A percentile compares a stretch with the other conserved stretches of the same genome.
Conservation (phyloP, 2,113 vertebrate species). For the Anas platyrhynchos region DNA sequence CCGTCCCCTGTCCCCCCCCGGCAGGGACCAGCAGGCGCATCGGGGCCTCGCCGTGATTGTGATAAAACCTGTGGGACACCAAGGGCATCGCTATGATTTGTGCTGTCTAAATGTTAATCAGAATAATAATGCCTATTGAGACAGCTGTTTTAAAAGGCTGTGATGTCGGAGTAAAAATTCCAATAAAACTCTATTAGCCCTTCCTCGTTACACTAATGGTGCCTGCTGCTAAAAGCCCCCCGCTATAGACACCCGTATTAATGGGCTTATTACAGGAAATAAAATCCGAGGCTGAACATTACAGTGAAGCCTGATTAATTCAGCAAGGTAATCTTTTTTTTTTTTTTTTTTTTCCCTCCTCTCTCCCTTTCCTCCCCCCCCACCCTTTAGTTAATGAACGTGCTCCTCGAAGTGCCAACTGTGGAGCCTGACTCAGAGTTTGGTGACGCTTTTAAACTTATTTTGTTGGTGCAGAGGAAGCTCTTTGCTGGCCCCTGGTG, state of each 20-base stretch:
- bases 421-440: not conserved
- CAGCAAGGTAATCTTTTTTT: constrained; percentile 62
- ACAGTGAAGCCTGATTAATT: constrained; percentile 71
- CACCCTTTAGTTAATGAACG: constrained; percentile 58
- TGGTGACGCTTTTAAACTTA: constrained; percentile 27
- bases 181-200: constrained; percentile 76
- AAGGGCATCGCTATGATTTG: constrained; percentile 68
- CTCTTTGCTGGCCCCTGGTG: rapidly evolving
- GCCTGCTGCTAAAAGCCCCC: constrained; percentile 69
- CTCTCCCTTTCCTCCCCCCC: not conserved
- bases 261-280: constrained; percentile 78
- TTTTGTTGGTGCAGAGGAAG: constrained; percentile 11
- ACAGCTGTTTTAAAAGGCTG: constrained; percentile 74
- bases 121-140: constrained; percentile 76
- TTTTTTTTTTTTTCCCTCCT: not conserved
- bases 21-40: not conserved
- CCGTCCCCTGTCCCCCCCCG: not conserved
- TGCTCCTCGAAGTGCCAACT: constrained; percentile 50
- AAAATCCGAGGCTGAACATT: constrained; percentile 71
- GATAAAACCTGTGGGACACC: constrained; percentile 49
- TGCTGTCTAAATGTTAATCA: constrained; percentile 75
- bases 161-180: constrained; percentile 66
- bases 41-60: constrained; percentile 22
- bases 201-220: constrained; percentile 76
- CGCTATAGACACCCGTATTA: constrained; percentile 71